Conservation (phyloP, 2,113 vertebrate species). For the Saguinus midas region DNA sequence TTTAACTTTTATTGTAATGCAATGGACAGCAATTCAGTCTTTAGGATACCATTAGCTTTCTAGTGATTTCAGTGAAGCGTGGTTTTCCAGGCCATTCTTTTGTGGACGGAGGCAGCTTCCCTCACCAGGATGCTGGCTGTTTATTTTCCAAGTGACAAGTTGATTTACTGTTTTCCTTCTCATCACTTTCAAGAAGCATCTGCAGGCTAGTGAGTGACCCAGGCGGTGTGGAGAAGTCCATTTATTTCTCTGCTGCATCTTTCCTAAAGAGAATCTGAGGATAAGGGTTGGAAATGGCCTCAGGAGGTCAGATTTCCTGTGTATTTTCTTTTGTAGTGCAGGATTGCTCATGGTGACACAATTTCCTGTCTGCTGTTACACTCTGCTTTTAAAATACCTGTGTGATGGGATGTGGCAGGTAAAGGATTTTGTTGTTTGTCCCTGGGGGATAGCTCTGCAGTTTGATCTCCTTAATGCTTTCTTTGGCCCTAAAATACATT, state of each 20-base stretch:
- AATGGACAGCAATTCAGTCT: neutral
- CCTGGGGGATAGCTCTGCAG: neutral
- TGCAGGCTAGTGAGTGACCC: conserved; percentile 57
- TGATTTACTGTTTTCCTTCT: conserved; percentile 73
- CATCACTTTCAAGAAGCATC: conserved; percentile 66
- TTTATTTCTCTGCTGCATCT: conserved; percentile 48
- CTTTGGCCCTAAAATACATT: neutral
- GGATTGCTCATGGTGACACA: neutral
- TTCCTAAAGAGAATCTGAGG: conserved; percentile 27
- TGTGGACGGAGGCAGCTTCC: conserved; percentile 54
- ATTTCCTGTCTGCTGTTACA: neutral
- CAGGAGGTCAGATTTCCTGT: conserved; percentile 12
- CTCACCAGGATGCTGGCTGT: conserved; percentile 58
- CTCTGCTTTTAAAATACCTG: neutral
- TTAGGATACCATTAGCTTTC: conserved; percentile 64
- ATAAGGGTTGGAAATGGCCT: conserved; percentile 28
- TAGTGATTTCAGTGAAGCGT: conserved; percentile 62
- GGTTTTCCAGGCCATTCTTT: conserved; percentile 62
- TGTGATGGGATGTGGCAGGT: conserved; percentile 6
- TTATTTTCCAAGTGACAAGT: conserved; percentile 76
- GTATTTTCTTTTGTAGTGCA: conserved; percentile 28
- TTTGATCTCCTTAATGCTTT: conserved; percentile 2
- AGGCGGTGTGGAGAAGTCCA: conserved; percentile 63
- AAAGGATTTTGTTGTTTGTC: neutral
- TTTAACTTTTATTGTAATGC: conserved; percentile 49